Evolutionary conservation across 2,797 vertebrate species (phyloP).

Genomic region (Propithecus deckenii): DNA sequence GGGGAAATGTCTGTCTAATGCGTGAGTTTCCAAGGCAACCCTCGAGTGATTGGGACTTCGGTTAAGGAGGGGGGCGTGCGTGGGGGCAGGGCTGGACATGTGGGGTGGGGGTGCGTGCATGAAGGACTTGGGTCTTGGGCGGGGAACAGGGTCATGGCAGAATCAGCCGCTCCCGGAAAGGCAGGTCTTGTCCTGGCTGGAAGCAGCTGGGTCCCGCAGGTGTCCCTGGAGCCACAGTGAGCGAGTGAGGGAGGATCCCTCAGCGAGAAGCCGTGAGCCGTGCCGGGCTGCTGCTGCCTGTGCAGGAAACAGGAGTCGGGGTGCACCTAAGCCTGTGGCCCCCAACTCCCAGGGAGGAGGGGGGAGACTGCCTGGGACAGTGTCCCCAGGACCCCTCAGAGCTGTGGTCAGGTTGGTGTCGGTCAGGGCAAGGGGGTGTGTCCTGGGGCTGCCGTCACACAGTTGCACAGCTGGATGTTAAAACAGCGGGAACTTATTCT

Average conservation of each 20-base stretch:
- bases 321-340: accelerated
- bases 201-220: accelerated
- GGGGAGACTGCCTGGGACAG: too few relatives aligned
- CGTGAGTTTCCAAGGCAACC: neutral
- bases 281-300: neutral
- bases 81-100: neutral
- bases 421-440: accelerated
- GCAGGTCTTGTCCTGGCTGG: neutral
- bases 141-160: accelerated
- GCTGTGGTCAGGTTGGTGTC: neutral
- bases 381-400: neutral
- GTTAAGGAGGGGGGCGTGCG: accelerated
- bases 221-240: neutral
- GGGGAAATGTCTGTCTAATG: neutral
- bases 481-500: accelerated
- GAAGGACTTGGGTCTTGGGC: neutral
- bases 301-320: neutral
- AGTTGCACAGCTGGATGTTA: accelerated
- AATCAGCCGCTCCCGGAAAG: neutral
- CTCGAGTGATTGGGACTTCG: too few relatives aligned
- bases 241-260: neutral
- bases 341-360: neutral
- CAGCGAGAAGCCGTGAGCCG: neutral
- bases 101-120: neutral
- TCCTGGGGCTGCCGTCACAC: accelerated